Percentiles rank a stretch among this genome's conserved stretches.
Conservation (phyloP, 2,888 invertebrate species). For the Acanthosoma haemorrhoidale region DNA sequence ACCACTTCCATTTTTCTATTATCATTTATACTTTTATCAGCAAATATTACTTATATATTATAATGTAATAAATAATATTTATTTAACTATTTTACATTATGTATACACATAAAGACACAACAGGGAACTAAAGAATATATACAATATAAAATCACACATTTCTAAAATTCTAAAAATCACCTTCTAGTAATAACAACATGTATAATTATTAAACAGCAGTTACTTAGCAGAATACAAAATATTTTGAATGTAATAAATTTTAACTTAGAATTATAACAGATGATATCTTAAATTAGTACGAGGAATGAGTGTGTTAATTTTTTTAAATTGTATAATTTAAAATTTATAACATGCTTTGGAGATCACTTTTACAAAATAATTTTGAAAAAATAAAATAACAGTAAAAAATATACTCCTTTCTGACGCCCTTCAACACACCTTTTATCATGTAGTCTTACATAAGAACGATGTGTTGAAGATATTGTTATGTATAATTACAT, state of each 20-base stretch:
- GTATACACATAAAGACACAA: conserved; percentile 32
- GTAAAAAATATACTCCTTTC: not conserved
- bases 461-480: not conserved
- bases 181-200: conserved; percentile 26
- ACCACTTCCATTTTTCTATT: conserved; percentile 19
- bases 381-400: conserved; percentile 6
- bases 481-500: not conserved
- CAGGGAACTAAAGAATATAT: conserved; percentile 24
- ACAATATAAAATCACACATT: conserved; percentile 28
- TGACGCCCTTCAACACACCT: not conserved
- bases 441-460: not conserved
- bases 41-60: conserved; percentile 22
- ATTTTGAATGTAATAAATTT: conserved; percentile 12
- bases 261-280: conserved; percentile 14
- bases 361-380: conserved; percentile 4
- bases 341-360: conserved; percentile 4
- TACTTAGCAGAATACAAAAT: conserved; percentile 16
- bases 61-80: conserved; percentile 27
- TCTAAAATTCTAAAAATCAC: conserved; percentile 28
- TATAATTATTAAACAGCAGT: conserved; percentile 17
- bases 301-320: conserved; percentile 23
- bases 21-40: conserved; percentile 14
- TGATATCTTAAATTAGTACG: conserved; percentile 13
- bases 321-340: not conserved
- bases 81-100: conserved; percentile 27